Evolutionary conservation across 2,797 vertebrate species (phyloP).

Genomic region (Sitta carolinensis): DNA sequence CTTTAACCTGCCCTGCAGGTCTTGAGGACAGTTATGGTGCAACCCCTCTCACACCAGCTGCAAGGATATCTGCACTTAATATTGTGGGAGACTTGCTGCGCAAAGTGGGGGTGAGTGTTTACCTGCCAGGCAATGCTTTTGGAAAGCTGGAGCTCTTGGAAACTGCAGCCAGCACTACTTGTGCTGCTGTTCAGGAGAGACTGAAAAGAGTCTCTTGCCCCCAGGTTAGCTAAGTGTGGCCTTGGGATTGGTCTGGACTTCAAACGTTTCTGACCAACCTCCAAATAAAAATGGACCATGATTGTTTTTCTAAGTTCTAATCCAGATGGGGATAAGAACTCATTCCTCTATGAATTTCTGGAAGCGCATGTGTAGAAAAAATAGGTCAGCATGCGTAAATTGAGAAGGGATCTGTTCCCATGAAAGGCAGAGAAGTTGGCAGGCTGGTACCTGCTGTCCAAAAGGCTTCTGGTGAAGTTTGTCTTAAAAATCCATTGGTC

Average conservation of each 20-base stretch:
- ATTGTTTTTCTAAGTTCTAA: background rate
- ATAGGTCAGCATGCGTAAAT: background rate
- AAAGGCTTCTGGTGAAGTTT: background rate
- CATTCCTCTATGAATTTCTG: background rate
- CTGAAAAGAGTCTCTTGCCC: background rate
- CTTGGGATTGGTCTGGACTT: background rate
- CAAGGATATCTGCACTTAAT: conserved; percentile 95
- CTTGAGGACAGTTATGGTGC: conserved; percentile 83
- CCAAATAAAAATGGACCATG: background rate
- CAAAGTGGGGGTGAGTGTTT: conserved; percentile 91
- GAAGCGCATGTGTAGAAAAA: background rate
- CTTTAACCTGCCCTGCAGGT: conserved; percentile 48
- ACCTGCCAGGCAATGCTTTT: background rate
- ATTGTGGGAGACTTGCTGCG: conserved; percentile 95
- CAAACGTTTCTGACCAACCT: background rate
- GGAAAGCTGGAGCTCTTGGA: background rate
- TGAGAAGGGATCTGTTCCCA: background rate
- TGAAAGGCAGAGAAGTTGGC: background rate
- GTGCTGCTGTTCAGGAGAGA: background rate
- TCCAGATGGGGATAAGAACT: background rate
- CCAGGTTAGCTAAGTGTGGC: background rate
- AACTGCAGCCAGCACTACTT: background rate
- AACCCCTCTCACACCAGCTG: conserved; percentile 92
- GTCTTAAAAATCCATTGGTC: background rate
- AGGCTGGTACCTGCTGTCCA: background rate